Evolutionary conservation across 2,113 vertebrate genomes (phyloP).

Genomic region (Lophius piscatorius): DNA sequence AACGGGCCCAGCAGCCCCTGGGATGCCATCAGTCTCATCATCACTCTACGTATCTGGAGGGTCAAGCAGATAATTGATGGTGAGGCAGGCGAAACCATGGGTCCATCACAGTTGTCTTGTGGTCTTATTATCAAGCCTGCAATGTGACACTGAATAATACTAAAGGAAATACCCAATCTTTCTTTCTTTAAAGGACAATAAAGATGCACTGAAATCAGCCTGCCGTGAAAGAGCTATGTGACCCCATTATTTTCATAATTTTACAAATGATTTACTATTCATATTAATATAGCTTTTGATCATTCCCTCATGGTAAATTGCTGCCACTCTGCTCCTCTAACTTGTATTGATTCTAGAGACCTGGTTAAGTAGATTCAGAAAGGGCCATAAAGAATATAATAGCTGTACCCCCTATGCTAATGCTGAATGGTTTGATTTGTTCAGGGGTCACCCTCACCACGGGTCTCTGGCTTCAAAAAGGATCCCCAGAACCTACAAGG

Average conservation of each 20-base stretch:
- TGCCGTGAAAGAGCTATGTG: conserved; percentile 28
- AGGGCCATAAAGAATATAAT: conserved; percentile 69
- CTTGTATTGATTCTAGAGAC: conserved; percentile 62
- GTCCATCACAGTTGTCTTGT: neutral
- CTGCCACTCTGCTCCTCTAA: conserved; percentile 56
- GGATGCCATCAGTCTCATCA: conserved; percentile 99
- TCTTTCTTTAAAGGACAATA: neutral
- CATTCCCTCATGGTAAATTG: conserved; percentile 60
- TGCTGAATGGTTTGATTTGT: conserved; percentile 56
- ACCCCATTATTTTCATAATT: conserved; percentile 51
- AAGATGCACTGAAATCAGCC: conserved; percentile 16
- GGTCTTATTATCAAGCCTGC: neutral
- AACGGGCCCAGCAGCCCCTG: conserved; percentile 98
- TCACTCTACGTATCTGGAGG: conserved; percentile 95
- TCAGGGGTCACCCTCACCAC: conserved; percentile 58
- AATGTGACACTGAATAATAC: neutral
- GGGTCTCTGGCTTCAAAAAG: conserved; percentile 36
- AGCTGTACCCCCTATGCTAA: conserved; percentile 69
- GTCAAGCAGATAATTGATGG: conserved; percentile 97
- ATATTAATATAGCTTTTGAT: conserved; percentile 64
- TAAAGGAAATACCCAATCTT: conserved; percentile 1
- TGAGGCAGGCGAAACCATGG: conserved; percentile 70
- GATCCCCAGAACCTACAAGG: neutral
- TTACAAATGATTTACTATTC: conserved; percentile 71
- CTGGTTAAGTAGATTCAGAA: conserved; percentile 68